Evolutionary conservation across 92 coral and sea anemone species (phyloP), one percentile per base, ranked within the genome.

Genomic region (Micromussa lordhowensis): DNA sequence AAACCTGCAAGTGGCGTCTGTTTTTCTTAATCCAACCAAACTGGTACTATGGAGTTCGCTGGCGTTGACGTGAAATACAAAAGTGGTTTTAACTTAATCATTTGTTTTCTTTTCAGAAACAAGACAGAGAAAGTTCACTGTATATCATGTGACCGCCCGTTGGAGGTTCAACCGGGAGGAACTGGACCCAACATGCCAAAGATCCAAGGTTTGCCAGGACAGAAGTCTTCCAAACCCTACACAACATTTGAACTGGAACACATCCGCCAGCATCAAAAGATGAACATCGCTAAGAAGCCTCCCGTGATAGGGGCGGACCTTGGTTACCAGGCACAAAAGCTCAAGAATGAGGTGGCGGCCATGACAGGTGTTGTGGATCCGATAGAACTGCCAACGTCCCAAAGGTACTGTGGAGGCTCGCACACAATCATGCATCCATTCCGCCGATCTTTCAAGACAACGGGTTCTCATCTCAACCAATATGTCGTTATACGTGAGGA

Each of bases 361-460:
- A 96, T 96, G 97, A 91, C 99, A 1, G 99, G 99, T 2, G 69
- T 95, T 72, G 93, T 91, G 57, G 99, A 96, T 70, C 74, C 95
- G 57, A 84, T 94, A 34, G 95, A 94, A 73, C 84, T 95, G 72
- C 98, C 99, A 64, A 96, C 95, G 19, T 95, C 99, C 3, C 99
- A 94, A 66, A 94, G 99, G 57, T 96, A 92, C 94, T 96, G 99
- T 36, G 99, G 99, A 36, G 99, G 99, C 30, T 90, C 96, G 55
- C 99, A 96, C 91, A 96, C 99, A 44, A 94, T 96, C 61, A 96
- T 94, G 96, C 98, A 96, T 79, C 98, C 96, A 16, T 93, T 90
- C 86, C 91, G 96, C 17, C 98, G 99, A 61, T 93, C 93, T 30
- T 92, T 95, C 82, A 92, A 94, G 90, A 83, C 98, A 31, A 87